Conservation (phyloP, 2,888 invertebrate species). For the Heliconius charithonia region DNA sequence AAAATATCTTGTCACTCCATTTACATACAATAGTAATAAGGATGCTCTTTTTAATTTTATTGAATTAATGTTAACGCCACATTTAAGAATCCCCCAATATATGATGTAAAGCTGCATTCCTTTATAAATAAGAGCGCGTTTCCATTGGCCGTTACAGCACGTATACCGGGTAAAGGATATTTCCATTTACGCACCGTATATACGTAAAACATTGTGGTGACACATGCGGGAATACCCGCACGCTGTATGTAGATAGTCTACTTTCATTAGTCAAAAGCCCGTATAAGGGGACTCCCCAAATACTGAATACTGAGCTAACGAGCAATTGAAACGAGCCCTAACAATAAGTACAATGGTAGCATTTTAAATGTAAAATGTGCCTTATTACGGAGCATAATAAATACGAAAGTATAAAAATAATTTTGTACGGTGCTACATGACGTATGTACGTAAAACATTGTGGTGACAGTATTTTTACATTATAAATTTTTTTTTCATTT, state of each 20-base stretch:
- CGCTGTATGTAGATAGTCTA: no score
- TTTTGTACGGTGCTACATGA: not conserved
- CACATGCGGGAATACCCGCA: no score
- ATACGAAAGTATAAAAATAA: conserved; percentile 1
- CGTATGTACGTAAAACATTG: not conserved
- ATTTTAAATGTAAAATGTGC: conserved; percentile 19
- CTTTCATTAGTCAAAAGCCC: no score
- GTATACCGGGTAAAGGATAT: no score
- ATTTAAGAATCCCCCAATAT: not conserved
- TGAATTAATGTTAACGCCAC: not conserved
- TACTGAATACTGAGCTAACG: no score
- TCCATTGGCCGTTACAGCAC: no score
- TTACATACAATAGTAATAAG: conserved; percentile 2
- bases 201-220: no score
- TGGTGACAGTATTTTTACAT: conserved; percentile 25
- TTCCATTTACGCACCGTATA: no score
- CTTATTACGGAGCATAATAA: conserved; percentile 28
- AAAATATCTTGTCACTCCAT: conserved; percentile 3
- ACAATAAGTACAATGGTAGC: conserved; percentile 25
- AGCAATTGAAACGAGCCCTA: not conserved
- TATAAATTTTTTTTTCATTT: conserved; percentile 30
- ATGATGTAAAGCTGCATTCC: conserved; percentile 4
- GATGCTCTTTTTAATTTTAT: conserved; percentile 1
- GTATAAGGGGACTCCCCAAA: no score
- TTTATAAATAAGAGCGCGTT: not conserved